Evolutionary conservation across 2,888 invertebrate genomes (phyloP).

Genomic region (Hypena proboscidalis): DNA sequence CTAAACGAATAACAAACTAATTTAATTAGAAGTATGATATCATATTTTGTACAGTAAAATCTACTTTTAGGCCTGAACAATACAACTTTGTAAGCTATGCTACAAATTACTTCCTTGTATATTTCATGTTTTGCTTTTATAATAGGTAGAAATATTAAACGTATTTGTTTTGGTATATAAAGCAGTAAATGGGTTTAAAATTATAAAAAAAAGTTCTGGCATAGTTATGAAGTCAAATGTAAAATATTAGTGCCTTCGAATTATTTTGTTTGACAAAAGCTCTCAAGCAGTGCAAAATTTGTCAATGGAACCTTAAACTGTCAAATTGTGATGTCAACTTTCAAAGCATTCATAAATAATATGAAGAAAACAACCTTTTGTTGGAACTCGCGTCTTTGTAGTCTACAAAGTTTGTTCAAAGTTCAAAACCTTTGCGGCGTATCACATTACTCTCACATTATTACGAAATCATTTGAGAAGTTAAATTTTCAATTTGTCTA

Average conservation of each 20-base stretch:
- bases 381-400: slow-evolving; percentile 41
- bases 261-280: slow-evolving; percentile 2
- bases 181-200: no score
- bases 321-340: slow-evolving; percentile 32
- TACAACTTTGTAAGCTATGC: no score
- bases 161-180: no score
- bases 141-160: no score
- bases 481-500: slow-evolving; percentile 42
- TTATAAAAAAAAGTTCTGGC: no score
- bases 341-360: slow-evolving; percentile 42
- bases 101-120: no score
- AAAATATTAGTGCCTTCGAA: slow-evolving; percentile 1
- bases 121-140: no score
- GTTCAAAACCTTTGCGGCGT: slow-evolving; percentile 39
- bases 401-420: slow-evolving; percentile 43
- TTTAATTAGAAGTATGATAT: slow-evolving; percentile 17
- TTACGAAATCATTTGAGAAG: slow-evolving; percentile 41
- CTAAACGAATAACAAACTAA: slow-evolving; percentile 20
- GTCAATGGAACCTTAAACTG: slow-evolving; percentile 3
- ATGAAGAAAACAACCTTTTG: slow-evolving; percentile 30
- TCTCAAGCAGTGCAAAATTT: not conserved
- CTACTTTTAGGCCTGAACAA: no score
- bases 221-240: no score
- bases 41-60: not conserved
- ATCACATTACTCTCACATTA: slow-evolving; percentile 39